Conservation (phyloP, 2,113 vertebrate species). For the Ailurus styani region DNA sequence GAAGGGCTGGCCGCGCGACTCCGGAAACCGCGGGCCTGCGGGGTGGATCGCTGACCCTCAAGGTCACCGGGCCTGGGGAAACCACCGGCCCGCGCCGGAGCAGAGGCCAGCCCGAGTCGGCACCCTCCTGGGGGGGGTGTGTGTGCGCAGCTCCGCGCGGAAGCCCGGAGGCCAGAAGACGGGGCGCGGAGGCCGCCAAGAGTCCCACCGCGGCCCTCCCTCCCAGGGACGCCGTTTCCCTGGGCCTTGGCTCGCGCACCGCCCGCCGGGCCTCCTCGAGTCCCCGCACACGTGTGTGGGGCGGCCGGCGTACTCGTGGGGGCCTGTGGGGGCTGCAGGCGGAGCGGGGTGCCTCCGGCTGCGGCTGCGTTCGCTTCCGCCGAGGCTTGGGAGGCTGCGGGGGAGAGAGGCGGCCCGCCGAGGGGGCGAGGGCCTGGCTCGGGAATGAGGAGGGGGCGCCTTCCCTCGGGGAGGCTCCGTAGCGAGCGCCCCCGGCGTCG, state of each 20-base stretch:
- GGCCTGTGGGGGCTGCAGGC: background rate
- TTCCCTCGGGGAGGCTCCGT: background rate
- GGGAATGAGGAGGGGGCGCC: background rate
- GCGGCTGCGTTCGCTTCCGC: slow-evolving; percentile 5
- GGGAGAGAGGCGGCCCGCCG: background rate
- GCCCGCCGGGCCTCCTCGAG: background rate
- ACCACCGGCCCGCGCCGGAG: slow-evolving; percentile 5
- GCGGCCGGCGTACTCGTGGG: background rate
- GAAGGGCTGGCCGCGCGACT: slow-evolving; percentile 36
- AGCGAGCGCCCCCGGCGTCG: background rate
- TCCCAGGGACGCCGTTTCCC: background rate
- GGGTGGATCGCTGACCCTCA: slow-evolving; percentile 47
- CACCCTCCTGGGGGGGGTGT: background rate
- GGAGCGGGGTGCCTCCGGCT: background rate
- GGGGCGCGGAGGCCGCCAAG: background rate
- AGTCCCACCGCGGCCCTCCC: background rate
- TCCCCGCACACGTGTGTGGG: background rate
- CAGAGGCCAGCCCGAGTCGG: background rate
- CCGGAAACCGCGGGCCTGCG: slow-evolving; percentile 57
- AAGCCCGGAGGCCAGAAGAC: background rate
- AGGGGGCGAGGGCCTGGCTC: background rate
- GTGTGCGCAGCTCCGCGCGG: background rate
- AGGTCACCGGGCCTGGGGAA: slow-evolving; percentile 46
- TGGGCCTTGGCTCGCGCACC: background rate
- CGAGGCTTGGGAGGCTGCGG: background rate